Conservation (phyloP, 1,140 invertebrate genomes). For the Drosophila sp. region DNA sequence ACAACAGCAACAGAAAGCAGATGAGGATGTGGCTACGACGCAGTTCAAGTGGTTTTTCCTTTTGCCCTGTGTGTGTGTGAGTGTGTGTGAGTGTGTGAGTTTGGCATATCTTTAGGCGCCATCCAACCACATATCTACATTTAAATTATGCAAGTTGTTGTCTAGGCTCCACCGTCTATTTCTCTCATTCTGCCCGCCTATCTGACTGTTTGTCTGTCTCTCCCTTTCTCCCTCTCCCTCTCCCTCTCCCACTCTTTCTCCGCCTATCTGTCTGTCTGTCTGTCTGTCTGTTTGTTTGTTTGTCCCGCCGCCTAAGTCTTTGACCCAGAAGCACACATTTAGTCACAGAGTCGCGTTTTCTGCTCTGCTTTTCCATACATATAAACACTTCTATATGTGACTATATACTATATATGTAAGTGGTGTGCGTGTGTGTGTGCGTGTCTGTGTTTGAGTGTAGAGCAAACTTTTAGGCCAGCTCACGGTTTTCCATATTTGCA, state of each 20-base stretch:
- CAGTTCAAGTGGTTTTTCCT: conserved; percentile 73
- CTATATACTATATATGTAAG: neutral
- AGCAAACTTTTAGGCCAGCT: conserved; percentile 60
- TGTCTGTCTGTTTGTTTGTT: conserved; percentile 46
- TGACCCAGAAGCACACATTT: conserved; percentile 81
- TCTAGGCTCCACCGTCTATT: conserved; percentile 60
- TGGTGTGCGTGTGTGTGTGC: neutral
- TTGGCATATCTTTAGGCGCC: conserved; percentile 70
- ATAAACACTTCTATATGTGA: conserved; percentile 28
- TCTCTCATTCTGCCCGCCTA: conserved; percentile 8
- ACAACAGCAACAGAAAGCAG: conserved; percentile 37
- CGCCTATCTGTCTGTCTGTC: conserved; percentile 26
- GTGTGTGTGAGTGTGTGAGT: conserved; percentile 1
- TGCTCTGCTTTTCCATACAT: conserved; percentile 52
- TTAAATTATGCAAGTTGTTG: conserved; percentile 83
- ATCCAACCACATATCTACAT: conserved; percentile 79
- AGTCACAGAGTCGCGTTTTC: conserved; percentile 57
- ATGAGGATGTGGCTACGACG: conserved; percentile 38
- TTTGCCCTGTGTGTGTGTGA: conserved; percentile 20
- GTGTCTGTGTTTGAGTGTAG: conserved; percentile 22
- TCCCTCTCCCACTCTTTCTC: neutral
- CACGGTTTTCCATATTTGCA: conserved; percentile 50
- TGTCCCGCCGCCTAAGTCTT: conserved; percentile 66
- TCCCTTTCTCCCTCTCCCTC: neutral
- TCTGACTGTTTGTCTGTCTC: conserved; percentile 8